phyloP scores from a whole-genome alignment of 2,888 invertebrate species.

The Apantesis nais region DNA sequence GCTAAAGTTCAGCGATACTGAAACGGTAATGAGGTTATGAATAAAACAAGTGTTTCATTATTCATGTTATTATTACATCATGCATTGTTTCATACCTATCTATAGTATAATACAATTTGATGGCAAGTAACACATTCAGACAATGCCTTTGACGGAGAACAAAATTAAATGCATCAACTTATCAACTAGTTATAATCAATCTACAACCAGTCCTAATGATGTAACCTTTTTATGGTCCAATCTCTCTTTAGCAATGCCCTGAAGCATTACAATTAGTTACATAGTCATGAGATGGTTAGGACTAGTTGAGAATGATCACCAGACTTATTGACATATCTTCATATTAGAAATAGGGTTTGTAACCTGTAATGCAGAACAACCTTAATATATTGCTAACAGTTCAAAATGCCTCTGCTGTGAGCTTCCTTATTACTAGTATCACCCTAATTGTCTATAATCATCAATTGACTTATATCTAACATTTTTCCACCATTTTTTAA shows the following conservation, averaged over 20 bases:
- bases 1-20: not conserved
- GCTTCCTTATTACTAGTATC: conserved; percentile 19
- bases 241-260: not conserved
- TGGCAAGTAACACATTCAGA: conserved; percentile 56
- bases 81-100: conserved; percentile 54
- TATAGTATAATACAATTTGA: conserved; percentile 58
- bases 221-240: not conserved
- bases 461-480: too few relatives aligned
- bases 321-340: conserved; percentile 16
- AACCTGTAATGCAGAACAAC: conserved; percentile 29
- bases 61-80: conserved; percentile 52
- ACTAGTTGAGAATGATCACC: conserved; percentile 2
- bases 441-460: too few relatives aligned
- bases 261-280: not conserved
- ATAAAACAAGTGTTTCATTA: conserved; percentile 45
- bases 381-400: conserved; percentile 39
- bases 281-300: not conserved
- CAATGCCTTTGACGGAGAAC: conserved; percentile 40
- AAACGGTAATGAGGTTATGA: conserved; percentile 3
- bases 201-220: conserved; percentile 12
- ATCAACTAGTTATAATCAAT: conserved; percentile 31
- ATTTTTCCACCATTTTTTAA: too few relatives aligned
- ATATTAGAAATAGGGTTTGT: conserved; percentile 12
- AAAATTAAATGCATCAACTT: conserved; percentile 51
- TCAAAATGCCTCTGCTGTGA: conserved; percentile 35